Percentiles rank a stretch among this genome's conserved stretches.
Conservation (phyloP, 2,797 vertebrate genomes). For the Pangasius mekongensis region DNA sequence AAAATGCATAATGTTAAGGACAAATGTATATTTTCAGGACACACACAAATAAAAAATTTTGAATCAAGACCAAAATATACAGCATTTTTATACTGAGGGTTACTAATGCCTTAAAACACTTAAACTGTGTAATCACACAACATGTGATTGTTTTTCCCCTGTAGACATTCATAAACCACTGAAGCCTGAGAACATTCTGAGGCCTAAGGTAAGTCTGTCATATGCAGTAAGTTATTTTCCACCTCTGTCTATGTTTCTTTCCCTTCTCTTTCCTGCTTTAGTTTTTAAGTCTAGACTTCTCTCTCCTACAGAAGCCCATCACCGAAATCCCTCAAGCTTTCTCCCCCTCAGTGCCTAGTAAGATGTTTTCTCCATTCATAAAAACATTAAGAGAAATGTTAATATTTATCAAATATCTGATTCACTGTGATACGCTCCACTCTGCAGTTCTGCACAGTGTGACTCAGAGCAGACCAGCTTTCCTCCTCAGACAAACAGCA, state of each 20-base stretch:
- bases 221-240: not conserved
- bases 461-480: not conserved
- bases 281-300: conserved; percentile 44
- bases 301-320: conserved; percentile 41
- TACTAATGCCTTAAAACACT: not conserved
- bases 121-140: conserved; percentile 29
- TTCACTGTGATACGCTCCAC: not conserved
- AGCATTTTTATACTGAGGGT: no score
- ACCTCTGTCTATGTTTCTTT: not conserved
- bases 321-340: conserved; percentile 25
- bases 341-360: conserved; percentile 32
- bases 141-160: conserved; percentile 42
- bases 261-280: not conserved
- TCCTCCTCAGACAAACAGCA: not conserved
- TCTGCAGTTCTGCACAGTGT: not conserved
- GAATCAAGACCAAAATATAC: no score
- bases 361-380: conserved; percentile 12
- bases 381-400: not conserved
- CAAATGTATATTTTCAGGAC: not conserved
- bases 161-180: conserved; percentile 63
- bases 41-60: not conserved
- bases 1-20: no score
- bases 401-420: not conserved
- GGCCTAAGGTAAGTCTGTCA: conserved; percentile 66
- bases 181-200: conserved; percentile 57